Evolutionary conservation across 2,113 vertebrate species (phyloP), one percentile per base, ranked within the genome.

Genomic region (Noturus placidus): DNA sequence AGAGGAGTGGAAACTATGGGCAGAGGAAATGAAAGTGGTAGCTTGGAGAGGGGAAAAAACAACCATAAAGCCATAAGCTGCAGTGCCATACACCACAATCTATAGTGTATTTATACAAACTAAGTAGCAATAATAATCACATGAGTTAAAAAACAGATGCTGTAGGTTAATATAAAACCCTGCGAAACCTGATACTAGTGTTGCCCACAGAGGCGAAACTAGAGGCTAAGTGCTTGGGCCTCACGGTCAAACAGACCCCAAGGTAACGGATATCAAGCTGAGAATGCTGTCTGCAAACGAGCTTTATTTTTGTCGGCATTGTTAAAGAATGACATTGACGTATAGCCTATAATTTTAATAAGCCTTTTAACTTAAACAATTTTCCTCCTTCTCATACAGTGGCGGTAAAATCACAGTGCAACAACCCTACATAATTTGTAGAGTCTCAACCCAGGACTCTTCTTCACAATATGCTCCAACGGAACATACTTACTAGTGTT

Each of bases 131-230:
- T 42, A 74, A 77, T 77, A 50, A 74, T 14, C 11, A 11, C 19
- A 17, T 27, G 25, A 77, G 11, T 50, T 42, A 50, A 42, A 74
- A 42, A 9, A 54, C 69, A 78, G 74, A 50, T 25, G n/a, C 6
- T 15, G 72, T 76, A 5, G 20, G 38, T 25, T 52, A n/a, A 78
- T 54, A 79, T 30, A 59, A 81, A 59, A 57, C 13, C 20, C 11
- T 30, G 14, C 1, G 61, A 33, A 83, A 83, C 82, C 38, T 33
- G 27, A 83, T 52, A 50, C 42, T 10, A 61, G 22, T 52, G 27
- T 67, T 67, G 61, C 38, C 82, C 82, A 65, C 25, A 52, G 33
- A 83, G 88, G 81, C 84, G 2, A 86, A 86, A 86, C 83, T 85
- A 74, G 65, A 76, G 83, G 42, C 61, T 56, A 33, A 86, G 59